Percentiles rank a stretch among this genome's conserved stretches.
Conservation (phyloP, 1,140 invertebrate genomes). For the Euwallacea similis region DNA sequence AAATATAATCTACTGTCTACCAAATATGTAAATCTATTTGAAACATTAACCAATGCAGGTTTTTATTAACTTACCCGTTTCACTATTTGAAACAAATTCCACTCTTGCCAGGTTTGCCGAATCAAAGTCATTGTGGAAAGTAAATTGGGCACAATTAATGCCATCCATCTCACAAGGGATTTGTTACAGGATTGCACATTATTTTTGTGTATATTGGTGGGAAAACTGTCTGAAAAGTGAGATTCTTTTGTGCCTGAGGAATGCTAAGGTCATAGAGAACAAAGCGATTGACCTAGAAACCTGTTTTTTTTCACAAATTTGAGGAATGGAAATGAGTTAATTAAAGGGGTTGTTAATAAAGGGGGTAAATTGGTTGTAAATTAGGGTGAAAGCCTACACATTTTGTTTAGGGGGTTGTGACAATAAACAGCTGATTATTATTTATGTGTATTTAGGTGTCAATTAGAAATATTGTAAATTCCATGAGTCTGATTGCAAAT, state of each 20-base stretch:
- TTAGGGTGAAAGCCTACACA: background rate
- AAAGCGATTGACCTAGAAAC: slow-evolving; percentile 23
- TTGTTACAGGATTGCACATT: slow-evolving; percentile 27
- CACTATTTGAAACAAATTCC: slow-evolving; percentile 62
- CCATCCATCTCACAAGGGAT: slow-evolving; percentile 50
- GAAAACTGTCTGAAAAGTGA: too few species aligned
- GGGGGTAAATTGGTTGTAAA: background rate
- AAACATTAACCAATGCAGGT: background rate
- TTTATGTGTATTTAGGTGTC: slow-evolving; percentile 7
- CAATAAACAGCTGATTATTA: slow-evolving; percentile 18
- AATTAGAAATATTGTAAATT: background rate
- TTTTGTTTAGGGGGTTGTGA: background rate
- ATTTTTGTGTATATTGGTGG: background rate
- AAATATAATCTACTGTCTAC: too few species aligned
- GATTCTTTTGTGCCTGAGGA: too few species aligned
- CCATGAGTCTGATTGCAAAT: background rate
- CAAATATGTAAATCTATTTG: background rate
- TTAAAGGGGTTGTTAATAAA: background rate
- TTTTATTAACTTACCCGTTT: slow-evolving; percentile 46
- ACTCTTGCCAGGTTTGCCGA: slow-evolving; percentile 83
- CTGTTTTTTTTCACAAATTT: background rate
- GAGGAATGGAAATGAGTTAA: background rate
- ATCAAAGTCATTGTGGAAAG: slow-evolving; percentile 81
- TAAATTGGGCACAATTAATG: slow-evolving; percentile 65
- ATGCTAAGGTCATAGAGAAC: slow-evolving; percentile 1